Conservation (phyloP, 2,888 invertebrate species). For the Yponomeuta malinellus region DNA sequence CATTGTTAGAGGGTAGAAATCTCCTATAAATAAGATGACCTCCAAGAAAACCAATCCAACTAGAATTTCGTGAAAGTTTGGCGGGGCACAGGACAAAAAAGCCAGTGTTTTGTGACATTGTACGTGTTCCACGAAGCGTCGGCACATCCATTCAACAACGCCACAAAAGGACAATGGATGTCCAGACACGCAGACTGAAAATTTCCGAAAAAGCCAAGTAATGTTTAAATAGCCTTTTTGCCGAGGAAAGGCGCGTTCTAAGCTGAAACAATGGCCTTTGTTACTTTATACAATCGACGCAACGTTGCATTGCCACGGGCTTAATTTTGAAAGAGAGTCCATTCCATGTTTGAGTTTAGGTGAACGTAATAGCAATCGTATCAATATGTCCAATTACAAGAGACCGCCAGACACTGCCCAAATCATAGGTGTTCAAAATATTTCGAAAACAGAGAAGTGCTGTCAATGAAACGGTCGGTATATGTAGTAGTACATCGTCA, state of each 20-base stretch:
- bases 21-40: neutral
- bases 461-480: no score
- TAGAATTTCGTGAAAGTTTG: neutral
- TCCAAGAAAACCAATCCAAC: neutral
- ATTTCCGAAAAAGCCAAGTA: slow-evolving; percentile 22
- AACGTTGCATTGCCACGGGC: neutral
- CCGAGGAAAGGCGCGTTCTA: slow-evolving; percentile 22
- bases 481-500: neutral
- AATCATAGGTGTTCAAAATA: no score
- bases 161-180: slow-evolving; percentile 22
- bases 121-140: slow-evolving; percentile 8
- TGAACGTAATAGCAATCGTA: neutral
- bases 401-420: no score
- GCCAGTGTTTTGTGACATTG: slow-evolving; percentile 12
- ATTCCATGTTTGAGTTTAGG: neutral
- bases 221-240: slow-evolving; percentile 25
- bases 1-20: no score
- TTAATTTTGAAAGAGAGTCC: neutral
- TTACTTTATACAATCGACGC: slow-evolving; percentile 18
- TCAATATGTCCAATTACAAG: no score
- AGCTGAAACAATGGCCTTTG: slow-evolving; percentile 35
- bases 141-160: slow-evolving; percentile 3
- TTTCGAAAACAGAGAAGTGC: no score
- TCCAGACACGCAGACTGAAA: slow-evolving; percentile 20
- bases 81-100: neutral